phyloP scores from a whole-genome alignment of 2,113 vertebrate genomes.

The Datnioides undecimradiatus region DNA sequence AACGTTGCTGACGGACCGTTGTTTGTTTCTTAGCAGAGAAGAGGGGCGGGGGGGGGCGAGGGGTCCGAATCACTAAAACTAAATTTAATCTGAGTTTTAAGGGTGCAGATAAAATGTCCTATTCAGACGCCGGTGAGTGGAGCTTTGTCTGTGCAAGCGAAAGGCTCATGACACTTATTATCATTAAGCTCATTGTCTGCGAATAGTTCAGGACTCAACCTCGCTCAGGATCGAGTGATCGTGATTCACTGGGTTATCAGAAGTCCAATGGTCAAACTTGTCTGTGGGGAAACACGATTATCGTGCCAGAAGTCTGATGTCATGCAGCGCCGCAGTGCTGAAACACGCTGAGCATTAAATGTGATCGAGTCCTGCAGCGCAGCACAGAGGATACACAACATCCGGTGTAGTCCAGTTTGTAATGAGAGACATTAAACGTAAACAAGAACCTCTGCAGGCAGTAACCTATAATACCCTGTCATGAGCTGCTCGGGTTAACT shows the following conservation, averaged over 20 bases:
- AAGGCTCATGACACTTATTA: not conserved
- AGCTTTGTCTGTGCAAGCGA: not conserved
- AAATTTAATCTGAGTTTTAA: not conserved
- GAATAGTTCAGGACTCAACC: not conserved
- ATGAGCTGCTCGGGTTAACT: not conserved
- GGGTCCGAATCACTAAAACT: not conserved
- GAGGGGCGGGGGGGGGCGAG: not conserved
- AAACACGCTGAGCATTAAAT: not conserved
- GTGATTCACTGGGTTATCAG: not conserved
- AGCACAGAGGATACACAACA: not conserved
- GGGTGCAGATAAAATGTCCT: too few relatives aligned
- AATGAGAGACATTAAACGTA: not conserved
- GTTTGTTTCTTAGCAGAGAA: constrained; percentile 13
- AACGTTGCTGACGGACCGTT: not conserved
- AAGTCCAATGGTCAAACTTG: not conserved
- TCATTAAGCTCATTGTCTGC: not conserved
- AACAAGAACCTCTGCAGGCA: too few relatives aligned
- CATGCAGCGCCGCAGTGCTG: too few relatives aligned
- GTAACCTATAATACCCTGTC: not conserved
- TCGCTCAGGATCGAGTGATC: not conserved
- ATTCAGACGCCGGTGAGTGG: not conserved
- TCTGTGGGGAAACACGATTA: not conserved
- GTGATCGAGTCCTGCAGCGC: not conserved
- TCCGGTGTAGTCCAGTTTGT: not conserved
- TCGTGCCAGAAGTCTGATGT: not conserved